These are phyloP conservation scores for Caradrina clavipalpis DNA, from an alignment of 2,888 invertebrate species.

Conservation along the genomic window DNA sequence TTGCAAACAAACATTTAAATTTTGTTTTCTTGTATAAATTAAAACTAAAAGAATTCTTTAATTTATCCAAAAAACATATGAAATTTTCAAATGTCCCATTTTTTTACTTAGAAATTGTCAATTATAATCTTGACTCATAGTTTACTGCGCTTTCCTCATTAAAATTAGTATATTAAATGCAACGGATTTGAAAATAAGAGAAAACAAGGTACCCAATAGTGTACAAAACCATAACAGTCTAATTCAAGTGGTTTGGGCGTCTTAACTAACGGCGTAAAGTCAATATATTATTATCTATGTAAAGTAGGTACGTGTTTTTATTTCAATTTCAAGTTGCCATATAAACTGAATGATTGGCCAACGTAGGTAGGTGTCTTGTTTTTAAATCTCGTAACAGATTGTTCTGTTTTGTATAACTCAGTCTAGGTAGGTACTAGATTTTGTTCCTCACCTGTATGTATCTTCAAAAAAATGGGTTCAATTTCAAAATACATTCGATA, in stretches of 20 bases:
- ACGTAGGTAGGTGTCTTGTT: conserved; percentile 7
- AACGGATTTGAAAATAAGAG: not conserved
- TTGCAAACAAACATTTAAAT: no score
- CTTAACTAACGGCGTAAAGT: conserved; percentile 24
- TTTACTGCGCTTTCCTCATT: conserved; percentile 1
- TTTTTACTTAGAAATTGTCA: not conserved
- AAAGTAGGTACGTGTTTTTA: conserved; percentile 35
- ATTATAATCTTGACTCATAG: no score
- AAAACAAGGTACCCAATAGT: conserved; percentile 5
- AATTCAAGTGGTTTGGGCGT: conserved; percentile 33
- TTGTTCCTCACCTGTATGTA: no score
- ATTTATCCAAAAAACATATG: not conserved
- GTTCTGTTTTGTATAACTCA: no score
- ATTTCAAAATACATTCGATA: not conserved
- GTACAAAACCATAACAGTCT: conserved; percentile 39
- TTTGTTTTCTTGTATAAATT: no score
- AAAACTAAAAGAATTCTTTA: no score
- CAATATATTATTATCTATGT: conserved; percentile 10
- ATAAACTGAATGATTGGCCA: conserved; percentile 14
- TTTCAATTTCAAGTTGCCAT: conserved; percentile 31
- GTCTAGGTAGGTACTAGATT: no score
- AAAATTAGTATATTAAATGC: conserved; percentile 10
- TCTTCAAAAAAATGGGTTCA: not conserved
- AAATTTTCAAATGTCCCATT: not conserved
- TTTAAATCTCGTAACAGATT: not conserved